A percentile compares a stretch with the other conserved stretches of the same genome.
Evolutionary conservation across 2,113 vertebrate species (phyloP).

Genomic region (Hippocampus barbouri): DNA sequence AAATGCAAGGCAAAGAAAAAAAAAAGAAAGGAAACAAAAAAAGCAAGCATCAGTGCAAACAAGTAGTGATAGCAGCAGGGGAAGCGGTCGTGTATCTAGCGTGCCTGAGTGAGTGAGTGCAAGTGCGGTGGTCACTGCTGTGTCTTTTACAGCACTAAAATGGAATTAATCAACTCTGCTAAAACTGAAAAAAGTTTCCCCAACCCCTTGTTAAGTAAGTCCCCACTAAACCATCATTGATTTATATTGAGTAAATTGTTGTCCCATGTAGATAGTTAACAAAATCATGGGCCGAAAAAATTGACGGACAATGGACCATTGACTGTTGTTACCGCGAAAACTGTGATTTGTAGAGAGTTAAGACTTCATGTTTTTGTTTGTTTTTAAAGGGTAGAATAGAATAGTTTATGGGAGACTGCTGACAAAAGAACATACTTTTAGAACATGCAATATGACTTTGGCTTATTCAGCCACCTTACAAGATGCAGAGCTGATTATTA

Average conservation of each 20-base stretch:
- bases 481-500: too few species aligned
- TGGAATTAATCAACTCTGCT: conserved; percentile 3
- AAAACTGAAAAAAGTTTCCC: not conserved
- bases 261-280: too few species aligned
- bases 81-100: conserved; percentile 21
- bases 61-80: conserved; percentile 57
- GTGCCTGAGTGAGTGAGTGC: conserved; percentile 27
- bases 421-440: too few species aligned
- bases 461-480: too few species aligned
- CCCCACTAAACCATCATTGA: not conserved
- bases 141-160: conserved; percentile 11
- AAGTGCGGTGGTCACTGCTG: conserved; percentile 15
- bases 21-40: conserved; percentile 31
- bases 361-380: too few species aligned
- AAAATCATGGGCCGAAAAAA: too few species aligned
- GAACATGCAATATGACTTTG: too few species aligned
- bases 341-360: too few species aligned
- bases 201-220: not conserved
- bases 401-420: too few species aligned
- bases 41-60: conserved; percentile 65
- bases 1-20: conserved; percentile 11
- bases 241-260: not conserved
- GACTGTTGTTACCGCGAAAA: too few species aligned
- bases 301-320: too few species aligned
- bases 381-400: too few species aligned